Conservation (phyloP, 2,113 vertebrate genomes). For the Ceyx cyanopectus region DNA sequence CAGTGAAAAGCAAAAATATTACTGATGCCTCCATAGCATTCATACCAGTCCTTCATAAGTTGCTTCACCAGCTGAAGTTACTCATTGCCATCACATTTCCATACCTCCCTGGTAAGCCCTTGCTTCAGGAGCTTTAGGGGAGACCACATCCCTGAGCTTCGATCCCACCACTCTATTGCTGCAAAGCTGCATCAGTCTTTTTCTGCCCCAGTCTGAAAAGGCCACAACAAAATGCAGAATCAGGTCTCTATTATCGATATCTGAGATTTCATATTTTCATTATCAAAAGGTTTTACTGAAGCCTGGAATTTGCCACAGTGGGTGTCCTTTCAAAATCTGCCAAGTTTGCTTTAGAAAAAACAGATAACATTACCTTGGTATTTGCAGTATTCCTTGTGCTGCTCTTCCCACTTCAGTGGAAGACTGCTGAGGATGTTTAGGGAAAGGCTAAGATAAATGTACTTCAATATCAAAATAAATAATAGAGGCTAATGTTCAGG, state of each 20-base stretch:
- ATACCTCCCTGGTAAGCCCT: background rate
- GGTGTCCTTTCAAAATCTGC: slow-evolving; percentile 55
- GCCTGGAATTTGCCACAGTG: slow-evolving; percentile 52
- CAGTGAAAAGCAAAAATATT: background rate
- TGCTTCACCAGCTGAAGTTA: background rate
- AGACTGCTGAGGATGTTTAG: slow-evolving; percentile 61
- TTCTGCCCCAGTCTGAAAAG: background rate
- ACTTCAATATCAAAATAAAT: slow-evolving; percentile 60
- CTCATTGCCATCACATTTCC: background rate
- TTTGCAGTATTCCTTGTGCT: slow-evolving; percentile 51
- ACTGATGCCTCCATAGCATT: background rate
- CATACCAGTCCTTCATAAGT: background rate
- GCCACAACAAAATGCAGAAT: background rate
- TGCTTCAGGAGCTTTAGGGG: background rate
- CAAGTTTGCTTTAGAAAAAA: slow-evolving; percentile 57
- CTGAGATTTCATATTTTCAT: slow-evolving; percentile 39
- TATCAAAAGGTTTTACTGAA: slow-evolving; percentile 45
- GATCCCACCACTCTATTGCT: background rate
- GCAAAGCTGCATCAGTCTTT: background rate
- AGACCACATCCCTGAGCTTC: background rate
- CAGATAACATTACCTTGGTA: slow-evolving; percentile 58
- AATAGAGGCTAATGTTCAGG: slow-evolving; percentile 4
- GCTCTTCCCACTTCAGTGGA: slow-evolving; percentile 43
- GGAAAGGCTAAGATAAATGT: slow-evolving; percentile 69
- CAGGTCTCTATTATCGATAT: background rate